Evolutionary conservation across 2,888 invertebrate species (phyloP).

Genomic region (Ophion ellenae): DNA sequence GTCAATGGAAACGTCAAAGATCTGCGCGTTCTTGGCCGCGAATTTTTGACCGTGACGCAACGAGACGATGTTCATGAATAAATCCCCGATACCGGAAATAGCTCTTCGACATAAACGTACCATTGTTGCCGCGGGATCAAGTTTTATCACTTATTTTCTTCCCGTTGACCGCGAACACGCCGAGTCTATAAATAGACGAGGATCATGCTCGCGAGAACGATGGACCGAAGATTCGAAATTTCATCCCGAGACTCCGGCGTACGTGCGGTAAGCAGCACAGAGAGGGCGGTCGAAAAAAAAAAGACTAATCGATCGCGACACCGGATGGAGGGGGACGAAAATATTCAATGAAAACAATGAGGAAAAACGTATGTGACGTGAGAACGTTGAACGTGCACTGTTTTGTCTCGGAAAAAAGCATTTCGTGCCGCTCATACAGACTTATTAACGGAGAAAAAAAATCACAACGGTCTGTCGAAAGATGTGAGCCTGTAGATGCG

Average conservation of each 20-base stretch:
- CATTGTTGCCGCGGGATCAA: conserved; percentile 42
- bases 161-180: background rate
- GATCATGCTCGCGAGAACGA: background rate
- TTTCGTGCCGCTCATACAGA: conserved; percentile 58
- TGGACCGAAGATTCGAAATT: conserved; percentile 27
- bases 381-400: conserved; percentile 48
- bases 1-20: conserved; percentile 38
- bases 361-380: conserved; percentile 18
- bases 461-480: background rate
- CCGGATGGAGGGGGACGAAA: background rate
- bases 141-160: conserved; percentile 13
- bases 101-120: conserved; percentile 35
- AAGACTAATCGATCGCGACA: background rate
- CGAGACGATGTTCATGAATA: conserved; percentile 48
- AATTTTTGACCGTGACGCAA: conserved; percentile 41
- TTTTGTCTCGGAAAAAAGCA: conserved; percentile 50
- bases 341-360: conserved; percentile 35
- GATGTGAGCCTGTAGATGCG: background rate
- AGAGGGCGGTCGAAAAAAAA: background rate
- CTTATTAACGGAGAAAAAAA: conserved; percentile 46
- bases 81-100: conserved; percentile 47
- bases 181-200: conserved; percentile 52
- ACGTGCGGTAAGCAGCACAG: background rate
- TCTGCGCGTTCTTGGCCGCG: conserved; percentile 44
- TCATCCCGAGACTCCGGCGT: conserved; percentile 14